phyloP scores from a whole-genome alignment of 2,888 invertebrate genomes.

The Ennomos fuscantarius region DNA sequence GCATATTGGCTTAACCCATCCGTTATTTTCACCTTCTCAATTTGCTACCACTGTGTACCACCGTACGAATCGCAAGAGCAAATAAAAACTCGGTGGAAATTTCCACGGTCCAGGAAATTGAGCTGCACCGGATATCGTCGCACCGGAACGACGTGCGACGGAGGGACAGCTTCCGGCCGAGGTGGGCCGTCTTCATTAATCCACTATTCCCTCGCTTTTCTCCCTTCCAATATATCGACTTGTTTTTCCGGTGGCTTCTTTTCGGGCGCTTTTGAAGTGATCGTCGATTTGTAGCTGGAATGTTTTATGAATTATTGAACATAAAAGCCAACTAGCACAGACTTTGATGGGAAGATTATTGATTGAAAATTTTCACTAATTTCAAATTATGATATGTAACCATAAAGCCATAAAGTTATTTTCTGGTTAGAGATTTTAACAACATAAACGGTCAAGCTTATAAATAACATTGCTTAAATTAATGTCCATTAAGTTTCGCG shows the following conservation, averaged over 20 bases:
- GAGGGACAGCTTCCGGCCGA: slow-evolving; percentile 75
- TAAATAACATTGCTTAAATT: too few species aligned
- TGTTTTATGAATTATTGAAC: background rate
- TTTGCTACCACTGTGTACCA: slow-evolving; percentile 35
- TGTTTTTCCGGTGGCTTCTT: slow-evolving; percentile 45
- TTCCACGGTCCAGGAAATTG: slow-evolving; percentile 79
- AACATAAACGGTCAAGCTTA: too few species aligned
- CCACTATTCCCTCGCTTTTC: slow-evolving; percentile 60
- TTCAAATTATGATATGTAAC: too few species aligned
- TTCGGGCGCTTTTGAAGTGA: slow-evolving; percentile 26
- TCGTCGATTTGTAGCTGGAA: slow-evolving; percentile 2
- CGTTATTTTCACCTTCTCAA: slow-evolving; percentile 8
- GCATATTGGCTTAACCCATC: too few species aligned
- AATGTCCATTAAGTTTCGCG: too few species aligned
- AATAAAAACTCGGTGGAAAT: slow-evolving; percentile 70
- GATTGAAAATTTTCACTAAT: too few species aligned
- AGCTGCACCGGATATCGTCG: slow-evolving; percentile 82
- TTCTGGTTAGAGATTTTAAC: too few species aligned
- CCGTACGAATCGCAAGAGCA: slow-evolving; percentile 62
- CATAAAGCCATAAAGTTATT: too few species aligned
- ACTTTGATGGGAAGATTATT: too few species aligned
- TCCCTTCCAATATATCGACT: slow-evolving; percentile 48
- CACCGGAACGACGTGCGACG: slow-evolving; percentile 78
- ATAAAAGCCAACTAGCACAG: background rate
- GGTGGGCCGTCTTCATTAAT: slow-evolving; percentile 74